These are phyloP conservation scores for Pseudocheirus occidentalis DNA, from an alignment of 2,797 vertebrate species.

Conservation along the genomic window DNA sequence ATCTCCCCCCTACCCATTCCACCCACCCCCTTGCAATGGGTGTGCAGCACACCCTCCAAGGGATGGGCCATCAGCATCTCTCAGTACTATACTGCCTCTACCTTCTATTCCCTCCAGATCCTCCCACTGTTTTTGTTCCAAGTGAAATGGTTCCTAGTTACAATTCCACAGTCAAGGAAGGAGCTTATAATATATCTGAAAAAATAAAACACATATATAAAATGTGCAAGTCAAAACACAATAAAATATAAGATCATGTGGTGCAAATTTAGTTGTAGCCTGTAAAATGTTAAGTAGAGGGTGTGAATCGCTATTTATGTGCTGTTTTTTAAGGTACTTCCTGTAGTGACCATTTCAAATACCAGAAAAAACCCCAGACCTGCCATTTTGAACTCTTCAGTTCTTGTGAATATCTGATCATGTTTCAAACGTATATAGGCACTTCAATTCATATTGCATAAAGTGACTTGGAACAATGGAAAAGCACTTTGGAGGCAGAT, in stretches of 20 bases:
- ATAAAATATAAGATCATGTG: conserved; percentile 7
- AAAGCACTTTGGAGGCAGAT: not conserved
- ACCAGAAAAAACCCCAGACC: conserved; percentile 14
- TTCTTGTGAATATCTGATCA: conserved; percentile 32
- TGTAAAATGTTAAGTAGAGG: conserved; percentile 48
- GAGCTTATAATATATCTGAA: not conserved
- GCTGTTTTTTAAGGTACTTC: conserved; percentile 28
- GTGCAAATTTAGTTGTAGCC: not conserved
- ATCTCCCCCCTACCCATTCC: not conserved
- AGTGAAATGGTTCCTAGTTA: not conserved
- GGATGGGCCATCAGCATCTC: not conserved
- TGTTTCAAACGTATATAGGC: conserved; percentile 17
- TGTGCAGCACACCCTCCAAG: not conserved
- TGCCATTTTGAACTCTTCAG: conserved; percentile 16
- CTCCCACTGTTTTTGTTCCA: not conserved
- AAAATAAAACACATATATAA: conserved; percentile 23
- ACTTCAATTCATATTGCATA: not conserved
- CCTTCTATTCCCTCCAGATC: not conserved
- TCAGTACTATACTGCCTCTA: not conserved
- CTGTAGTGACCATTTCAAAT: conserved; percentile 40
- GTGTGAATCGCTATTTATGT: not conserved
- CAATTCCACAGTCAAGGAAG: not conserved
- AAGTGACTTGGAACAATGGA: not conserved
- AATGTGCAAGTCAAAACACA: not conserved
- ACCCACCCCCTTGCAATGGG: not conserved